Evolutionary conservation across 2,113 vertebrate genomes (phyloP).

Genomic region (Cairina moschata): DNA sequence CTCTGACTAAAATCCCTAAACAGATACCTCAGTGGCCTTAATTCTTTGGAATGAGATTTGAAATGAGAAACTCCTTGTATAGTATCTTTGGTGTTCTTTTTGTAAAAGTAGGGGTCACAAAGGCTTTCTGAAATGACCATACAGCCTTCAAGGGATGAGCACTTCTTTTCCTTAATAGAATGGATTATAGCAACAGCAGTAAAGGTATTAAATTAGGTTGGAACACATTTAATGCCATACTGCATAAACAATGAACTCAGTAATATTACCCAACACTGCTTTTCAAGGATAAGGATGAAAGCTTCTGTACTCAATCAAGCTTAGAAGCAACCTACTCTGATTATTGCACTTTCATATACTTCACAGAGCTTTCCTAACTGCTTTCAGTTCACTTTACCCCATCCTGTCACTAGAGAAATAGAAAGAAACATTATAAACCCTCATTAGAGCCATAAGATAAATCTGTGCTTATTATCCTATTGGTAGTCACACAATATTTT

Average conservation of each 20-base stretch:
- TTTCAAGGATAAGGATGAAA: background rate
- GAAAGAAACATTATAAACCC: background rate
- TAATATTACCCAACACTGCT: background rate
- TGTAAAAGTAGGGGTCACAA: background rate
- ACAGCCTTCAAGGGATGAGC: background rate
- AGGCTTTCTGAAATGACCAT: background rate
- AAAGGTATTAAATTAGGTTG: background rate
- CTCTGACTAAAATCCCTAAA: background rate
- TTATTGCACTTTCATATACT: background rate
- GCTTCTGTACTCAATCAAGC: background rate
- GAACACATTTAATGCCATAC: background rate
- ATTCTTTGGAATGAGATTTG: constrained; percentile 5
- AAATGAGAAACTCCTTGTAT: background rate
- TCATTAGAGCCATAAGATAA: background rate
- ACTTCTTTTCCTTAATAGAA: background rate
- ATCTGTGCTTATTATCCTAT: background rate
- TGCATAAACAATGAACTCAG: background rate
- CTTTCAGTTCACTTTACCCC: background rate
- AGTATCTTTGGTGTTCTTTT: background rate
- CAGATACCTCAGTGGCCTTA: background rate
- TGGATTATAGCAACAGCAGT: background rate
- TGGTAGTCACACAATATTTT: background rate
- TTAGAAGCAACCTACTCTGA: background rate
- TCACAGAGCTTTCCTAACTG: background rate
- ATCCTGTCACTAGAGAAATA: background rate